phyloP scores from a whole-genome alignment of 2,888 invertebrate genomes.

The Cheilosia variabilis region DNA sequence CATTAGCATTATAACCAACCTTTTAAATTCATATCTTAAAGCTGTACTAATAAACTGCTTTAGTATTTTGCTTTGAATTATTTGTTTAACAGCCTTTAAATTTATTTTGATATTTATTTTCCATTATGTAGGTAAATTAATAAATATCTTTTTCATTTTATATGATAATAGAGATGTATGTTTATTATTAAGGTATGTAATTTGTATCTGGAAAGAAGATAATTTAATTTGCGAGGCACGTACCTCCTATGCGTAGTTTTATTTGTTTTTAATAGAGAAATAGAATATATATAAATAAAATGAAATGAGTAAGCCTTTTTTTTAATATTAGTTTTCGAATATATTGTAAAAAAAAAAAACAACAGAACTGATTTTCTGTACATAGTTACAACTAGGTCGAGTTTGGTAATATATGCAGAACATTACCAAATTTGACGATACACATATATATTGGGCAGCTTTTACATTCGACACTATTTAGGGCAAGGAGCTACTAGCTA shows the following conservation, averaged over 20 bases:
- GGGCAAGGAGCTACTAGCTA: no score
- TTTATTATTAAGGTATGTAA: background rate
- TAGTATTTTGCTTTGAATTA: conserved; percentile 14
- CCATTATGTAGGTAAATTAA: conserved; percentile 20
- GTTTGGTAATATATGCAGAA: no score
- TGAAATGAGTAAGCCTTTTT: no score
- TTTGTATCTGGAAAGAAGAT: conserved; percentile 5
- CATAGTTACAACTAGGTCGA: no score
- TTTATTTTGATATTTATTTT: conserved; percentile 53
- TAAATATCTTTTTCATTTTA: conserved; percentile 1
- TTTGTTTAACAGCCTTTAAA: conserved; percentile 50
- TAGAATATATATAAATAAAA: no score
- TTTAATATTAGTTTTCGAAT: no score
- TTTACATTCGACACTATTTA: no score
- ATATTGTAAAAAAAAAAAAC: no score
- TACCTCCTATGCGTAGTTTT: background rate
- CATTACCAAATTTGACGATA: no score
- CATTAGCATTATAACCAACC: conserved; percentile 13
- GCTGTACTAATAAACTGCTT: conserved; percentile 16
- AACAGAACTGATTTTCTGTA: no score
- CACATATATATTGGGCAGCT: no score
- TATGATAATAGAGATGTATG: background rate
- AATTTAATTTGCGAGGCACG: background rate
- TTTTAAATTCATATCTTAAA: conserved; percentile 20
- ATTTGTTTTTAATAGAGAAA: no score